Evolutionary conservation across 2,888 invertebrate species (phyloP).

Genomic region (Diloba caeruleocephala): DNA sequence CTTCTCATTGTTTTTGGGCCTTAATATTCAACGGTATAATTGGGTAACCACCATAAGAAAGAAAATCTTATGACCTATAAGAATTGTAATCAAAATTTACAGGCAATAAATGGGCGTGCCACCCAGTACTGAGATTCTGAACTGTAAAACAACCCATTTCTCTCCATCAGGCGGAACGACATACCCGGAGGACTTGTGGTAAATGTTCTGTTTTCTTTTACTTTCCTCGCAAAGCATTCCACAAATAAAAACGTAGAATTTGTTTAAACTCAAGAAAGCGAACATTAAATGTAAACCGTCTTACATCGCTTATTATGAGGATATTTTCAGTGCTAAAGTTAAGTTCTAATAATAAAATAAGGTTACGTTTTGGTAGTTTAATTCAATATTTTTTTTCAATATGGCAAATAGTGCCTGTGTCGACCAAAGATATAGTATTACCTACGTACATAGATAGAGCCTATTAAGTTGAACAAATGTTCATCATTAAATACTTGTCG

Average conservation of each 20-base stretch:
- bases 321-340: no score
- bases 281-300: no score
- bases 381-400: no score
- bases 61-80: not conserved
- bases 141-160: conserved; percentile 29
- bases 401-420: no score
- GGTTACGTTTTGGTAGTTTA: no score
- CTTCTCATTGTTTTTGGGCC: no score
- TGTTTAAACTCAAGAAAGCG: conserved; percentile 2
- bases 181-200: conserved; percentile 3
- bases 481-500: no score
- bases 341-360: no score
- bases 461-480: no score
- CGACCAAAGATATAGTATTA: no score
- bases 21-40: not conserved
- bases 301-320: no score
- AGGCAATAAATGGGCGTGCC: conserved; percentile 6
- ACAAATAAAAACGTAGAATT: conserved; percentile 3
- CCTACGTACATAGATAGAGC: no score
- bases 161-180: conserved; percentile 34
- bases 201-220: conserved; percentile 2
- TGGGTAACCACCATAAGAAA: not conserved
- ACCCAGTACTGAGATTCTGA: not conserved
- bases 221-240: conserved; percentile 1
- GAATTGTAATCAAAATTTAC: conserved; percentile 30